These are phyloP conservation scores for Pyrocephalus nanus DNA, from an alignment of 2,797 vertebrate genomes.

Conservation along the genomic window DNA sequence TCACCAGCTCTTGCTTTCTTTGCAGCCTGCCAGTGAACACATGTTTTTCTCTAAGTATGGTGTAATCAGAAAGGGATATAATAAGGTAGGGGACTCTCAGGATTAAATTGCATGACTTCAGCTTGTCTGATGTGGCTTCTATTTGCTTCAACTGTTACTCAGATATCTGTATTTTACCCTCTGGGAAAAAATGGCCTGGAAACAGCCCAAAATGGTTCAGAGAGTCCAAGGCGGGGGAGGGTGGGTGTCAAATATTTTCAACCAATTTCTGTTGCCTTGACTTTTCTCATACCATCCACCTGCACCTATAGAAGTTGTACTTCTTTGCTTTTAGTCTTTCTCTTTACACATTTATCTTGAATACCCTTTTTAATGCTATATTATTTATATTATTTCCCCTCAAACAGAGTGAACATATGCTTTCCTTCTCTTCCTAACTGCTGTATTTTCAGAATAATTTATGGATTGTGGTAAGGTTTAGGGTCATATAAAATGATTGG, in stretches of 20 bases:
- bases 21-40: not conserved
- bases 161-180: not conserved
- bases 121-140: not conserved
- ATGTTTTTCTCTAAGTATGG: not conserved
- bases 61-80: slow-evolving; percentile 5
- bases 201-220: not conserved
- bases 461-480: not conserved
- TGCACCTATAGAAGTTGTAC: not conserved
- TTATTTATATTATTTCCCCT: not conserved
- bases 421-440: not conserved
- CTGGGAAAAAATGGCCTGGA: not conserved
- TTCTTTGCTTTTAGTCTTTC: not conserved
- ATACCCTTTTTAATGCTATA: not conserved
- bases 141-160: not conserved
- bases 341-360: not conserved
- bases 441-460: not conserved
- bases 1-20: not conserved
- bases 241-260: not conserved
- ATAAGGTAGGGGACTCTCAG: not conserved
- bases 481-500: not conserved
- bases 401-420: not conserved
- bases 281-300: not conserved
- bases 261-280: not conserved
- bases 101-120: not conserved
- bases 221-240: not conserved